Base-by-base conservation (phyloP, 2,113 vertebrate genomes). In the Silurus meridionalis region DNA sequence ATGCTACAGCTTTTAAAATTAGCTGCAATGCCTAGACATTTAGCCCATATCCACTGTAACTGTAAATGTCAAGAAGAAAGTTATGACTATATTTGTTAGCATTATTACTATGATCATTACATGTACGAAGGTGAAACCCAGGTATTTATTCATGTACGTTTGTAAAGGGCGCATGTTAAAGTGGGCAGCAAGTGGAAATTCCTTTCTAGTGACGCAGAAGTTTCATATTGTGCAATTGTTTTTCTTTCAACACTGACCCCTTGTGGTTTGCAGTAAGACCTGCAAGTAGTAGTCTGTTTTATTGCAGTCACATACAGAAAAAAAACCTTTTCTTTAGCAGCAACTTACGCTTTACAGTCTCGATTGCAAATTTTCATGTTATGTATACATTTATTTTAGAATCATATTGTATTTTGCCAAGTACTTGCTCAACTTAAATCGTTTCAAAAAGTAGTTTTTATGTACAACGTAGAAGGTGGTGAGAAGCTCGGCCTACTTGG, bases 221-320 rank as follows among this genome's bases (percentile, higher is more conserved):
- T 58, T 55, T 64, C 19, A 67, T 1, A 21, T 67, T 1, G 46
- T 3, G 21, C 25, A 25, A 0, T 77, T 15, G 72, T 48, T 13
- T 0, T 28, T 14, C 17, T 66, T 85, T 89, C 86, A 82, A 23
- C 71, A 90, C 61, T 90, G 81, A 91, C 92, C 89, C 90, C 93
- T 91, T 87, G 91, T 92, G 94, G 87, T 14, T 82, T 69, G 0
- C 83, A 77, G 3, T 9, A 13, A 60, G 50, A 28, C 80, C 79
- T 92, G 85, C 91, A 91, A 46, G 37, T 25, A 57, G 15, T 55
- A 53, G 25, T 48, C 28, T 15, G 17, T 19, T 7, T 48, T 8
- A 17, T 48, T 8, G 8, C 69, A 74, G 2, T 71, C 8, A 71
- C 8, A 69, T 58, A 23, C 1, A 86, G 66, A 6, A 50, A 48